Evolutionary conservation across 2,888 invertebrate species (phyloP).

Genomic region (Parnassius apollo): DNA sequence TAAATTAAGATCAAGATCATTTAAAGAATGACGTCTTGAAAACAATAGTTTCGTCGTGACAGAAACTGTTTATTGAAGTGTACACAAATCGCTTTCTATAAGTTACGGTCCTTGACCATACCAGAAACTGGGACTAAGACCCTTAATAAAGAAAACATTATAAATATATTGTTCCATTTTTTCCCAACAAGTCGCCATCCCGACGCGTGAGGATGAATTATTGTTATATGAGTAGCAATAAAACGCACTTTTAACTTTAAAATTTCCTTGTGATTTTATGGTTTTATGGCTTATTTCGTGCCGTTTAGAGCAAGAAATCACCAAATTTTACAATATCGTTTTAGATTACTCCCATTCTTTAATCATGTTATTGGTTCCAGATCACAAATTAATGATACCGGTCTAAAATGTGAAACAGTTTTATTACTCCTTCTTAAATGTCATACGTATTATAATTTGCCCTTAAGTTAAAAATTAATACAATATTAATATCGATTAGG

Average conservation of each 20-base stretch:
- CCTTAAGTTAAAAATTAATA: no score
- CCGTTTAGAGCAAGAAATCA: constrained; percentile 53
- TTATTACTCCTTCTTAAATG: constrained; percentile 9
- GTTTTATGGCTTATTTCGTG: constrained; percentile 64
- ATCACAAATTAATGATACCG: constrained; percentile 54
- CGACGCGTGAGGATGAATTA: constrained; percentile 69
- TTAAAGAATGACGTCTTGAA: constrained; percentile 44
- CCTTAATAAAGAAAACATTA: constrained; percentile 51
- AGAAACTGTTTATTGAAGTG: constrained; percentile 58
- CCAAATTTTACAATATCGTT: constrained; percentile 55
- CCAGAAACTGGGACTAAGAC: constrained; percentile 56
- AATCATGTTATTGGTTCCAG: constrained; percentile 49
- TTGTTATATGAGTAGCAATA: constrained; percentile 70
- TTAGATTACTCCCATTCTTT: constrained; percentile 40
- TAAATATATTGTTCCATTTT: constrained; percentile 42
- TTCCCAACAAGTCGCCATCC: constrained; percentile 32
- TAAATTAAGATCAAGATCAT: constrained; percentile 68
- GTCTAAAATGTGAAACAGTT: not conserved
- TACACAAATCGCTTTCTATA: constrained; percentile 60
- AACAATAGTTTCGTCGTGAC: constrained; percentile 66
- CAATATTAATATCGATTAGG: no score
- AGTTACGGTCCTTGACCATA: constrained; percentile 67
- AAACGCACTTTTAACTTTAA: constrained; percentile 58
- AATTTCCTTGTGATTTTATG: constrained; percentile 69
- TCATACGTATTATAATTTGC: no score